Base-by-base conservation (phyloP, 2,797 vertebrate species). In the Chelon auratus region DNA sequence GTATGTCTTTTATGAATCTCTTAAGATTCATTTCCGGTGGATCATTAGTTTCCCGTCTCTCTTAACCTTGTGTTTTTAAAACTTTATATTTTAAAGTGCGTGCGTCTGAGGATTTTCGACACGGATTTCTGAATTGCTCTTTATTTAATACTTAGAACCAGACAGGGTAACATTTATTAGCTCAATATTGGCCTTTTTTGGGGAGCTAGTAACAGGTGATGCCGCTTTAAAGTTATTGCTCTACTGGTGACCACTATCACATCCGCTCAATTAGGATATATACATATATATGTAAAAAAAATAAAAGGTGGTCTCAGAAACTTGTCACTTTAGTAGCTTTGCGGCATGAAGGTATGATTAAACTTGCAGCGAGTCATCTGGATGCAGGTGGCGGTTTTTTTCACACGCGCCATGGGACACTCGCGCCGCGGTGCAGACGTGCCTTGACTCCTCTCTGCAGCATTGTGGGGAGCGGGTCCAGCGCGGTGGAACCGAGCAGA, bases 401-500 rank as follows among this genome's bases (percentile, higher is more conserved):
- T 83, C 82, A 79, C 83, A 37, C 43, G 51, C 61, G 39, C 68
- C 74, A 11, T 18, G 89, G 83, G 87, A 87, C 78, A 42, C 68
- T 58, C 15, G 3, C 2, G 4, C 76, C 39, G 58, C 12, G 68
- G 62, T 33, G n/a, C 55, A 62, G 71, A 86, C 78, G 81, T 73
- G 88, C 83, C 73, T 83, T 2, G 20, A 72, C 82, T 87, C 70
- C 77, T 70, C 84, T 78, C 83, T 45, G 78, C 81, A 75, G 80
- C 80, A 77, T 57, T 62, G 83, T 64, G 80, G 68, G 74, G 55
- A 78, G 80, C 80, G 59, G 67, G 84, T 86, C 81, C 88, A 81
- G 57, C 61, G 22, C 40, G 80, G 67, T 68, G 81, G 84, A 91
- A 89, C 81, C n/a, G 79, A 92, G 85, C 92, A 94, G 93, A 93